Evolutionary conservation across 2,797 vertebrate species (phyloP).

Genomic region (Oophaga sylvatica): DNA sequence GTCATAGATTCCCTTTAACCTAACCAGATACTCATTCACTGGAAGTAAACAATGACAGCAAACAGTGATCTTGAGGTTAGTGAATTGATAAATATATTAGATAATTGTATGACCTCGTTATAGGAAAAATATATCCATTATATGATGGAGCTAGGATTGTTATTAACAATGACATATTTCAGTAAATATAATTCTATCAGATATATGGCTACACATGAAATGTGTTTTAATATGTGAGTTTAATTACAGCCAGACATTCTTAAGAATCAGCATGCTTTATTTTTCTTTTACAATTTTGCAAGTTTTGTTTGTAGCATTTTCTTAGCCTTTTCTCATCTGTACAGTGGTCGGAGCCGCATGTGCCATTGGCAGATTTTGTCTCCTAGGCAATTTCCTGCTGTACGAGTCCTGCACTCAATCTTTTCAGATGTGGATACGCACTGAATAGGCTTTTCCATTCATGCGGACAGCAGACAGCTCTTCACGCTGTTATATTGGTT

Average conservation of each 20-base stretch:
- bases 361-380: conserved; percentile 21
- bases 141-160: no score
- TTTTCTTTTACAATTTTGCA: background rate
- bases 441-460: conserved; percentile 46
- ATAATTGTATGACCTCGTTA: no score
- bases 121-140: no score
- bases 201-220: background rate
- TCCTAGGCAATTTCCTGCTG: conserved; percentile 47
- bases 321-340: background rate
- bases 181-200: background rate
- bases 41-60: no score
- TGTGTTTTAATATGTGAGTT: background rate
- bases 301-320: background rate
- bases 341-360: conserved; percentile 8
- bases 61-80: no score
- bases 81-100: no score
- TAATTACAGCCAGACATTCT: background rate
- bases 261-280: background rate
- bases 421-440: conserved; percentile 26
- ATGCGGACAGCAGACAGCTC: conserved; percentile 41
- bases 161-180: no score
- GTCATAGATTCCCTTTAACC: no score
- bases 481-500: conserved; percentile 34
- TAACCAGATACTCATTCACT: no score
- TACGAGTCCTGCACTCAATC: conserved; percentile 38